A percentile compares a stretch with the other conserved stretches of the same genome.
phyloP scores from a whole-genome alignment of 1,140 invertebrate species.

The Coboldia fuscipes region DNA sequence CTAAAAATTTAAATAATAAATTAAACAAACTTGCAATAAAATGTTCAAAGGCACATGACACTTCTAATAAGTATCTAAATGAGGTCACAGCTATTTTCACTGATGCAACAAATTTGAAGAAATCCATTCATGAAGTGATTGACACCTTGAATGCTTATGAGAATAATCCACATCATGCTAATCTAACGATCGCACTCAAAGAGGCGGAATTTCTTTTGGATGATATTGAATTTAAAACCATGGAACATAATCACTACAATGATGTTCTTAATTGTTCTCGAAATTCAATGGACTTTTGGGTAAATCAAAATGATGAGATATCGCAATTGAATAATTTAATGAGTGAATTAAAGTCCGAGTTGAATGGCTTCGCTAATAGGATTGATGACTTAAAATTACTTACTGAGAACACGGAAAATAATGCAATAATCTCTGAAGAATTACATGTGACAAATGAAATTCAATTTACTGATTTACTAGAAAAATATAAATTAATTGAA shows the following conservation, averaged over 20 bases:
- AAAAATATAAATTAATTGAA: constrained; percentile 10
- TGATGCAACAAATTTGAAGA: background rate
- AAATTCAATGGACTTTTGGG: constrained; percentile 12
- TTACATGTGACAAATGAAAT: constrained; percentile 20
- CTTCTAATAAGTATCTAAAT: too few species aligned
- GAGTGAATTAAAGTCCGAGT: constrained; percentile 15
- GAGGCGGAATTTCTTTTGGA: constrained; percentile 16
- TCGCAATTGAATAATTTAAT: constrained; percentile 18
- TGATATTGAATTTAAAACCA: constrained; percentile 11
- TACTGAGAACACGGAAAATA: constrained; percentile 19
- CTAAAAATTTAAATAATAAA: too few species aligned
- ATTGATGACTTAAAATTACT: constrained; percentile 14
- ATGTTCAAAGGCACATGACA: too few species aligned
- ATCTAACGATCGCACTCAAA: constrained; percentile 13
- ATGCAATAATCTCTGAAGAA: constrained; percentile 20
- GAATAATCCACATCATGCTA: constrained; percentile 13
- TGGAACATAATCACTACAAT: constrained; percentile 11
- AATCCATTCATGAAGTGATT: constrained; percentile 10
- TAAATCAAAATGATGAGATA: constrained; percentile 15
- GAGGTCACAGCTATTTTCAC: background rate
- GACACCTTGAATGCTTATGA: constrained; percentile 12
- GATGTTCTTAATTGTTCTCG: constrained; percentile 13
- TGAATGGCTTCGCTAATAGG: constrained; percentile 14
- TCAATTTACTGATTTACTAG: constrained; percentile 7
- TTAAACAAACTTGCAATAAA: too few species aligned